Evolutionary conservation across 2,797 vertebrate species (phyloP), one percentile per base, ranked within the genome.

Genomic region (Acanthiza pusilla): DNA sequence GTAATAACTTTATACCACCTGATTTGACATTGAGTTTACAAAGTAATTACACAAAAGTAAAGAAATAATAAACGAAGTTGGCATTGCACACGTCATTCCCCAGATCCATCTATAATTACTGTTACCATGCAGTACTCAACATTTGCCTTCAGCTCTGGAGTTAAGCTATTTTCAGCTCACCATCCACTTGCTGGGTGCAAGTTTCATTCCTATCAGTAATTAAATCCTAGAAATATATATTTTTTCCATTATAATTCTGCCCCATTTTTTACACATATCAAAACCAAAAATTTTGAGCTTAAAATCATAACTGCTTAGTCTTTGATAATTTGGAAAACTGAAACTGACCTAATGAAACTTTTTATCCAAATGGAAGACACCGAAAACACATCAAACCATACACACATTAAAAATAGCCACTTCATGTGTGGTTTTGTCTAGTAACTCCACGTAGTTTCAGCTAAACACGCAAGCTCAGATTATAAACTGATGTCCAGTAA

Each of bases 151-250:
- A 88, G 78, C 89, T 95, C 93, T 71, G 54, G 66, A 88, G 82
- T 94, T 93, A 65, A 91, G 92, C 88, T 96, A 93, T 93, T 93
- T 97, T 95, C 92, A 95, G 93, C 88, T 94, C 95, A 68, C 77
- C 94, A 91, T 77, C 57, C 80, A 77, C 68, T 96, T 84, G 89
- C 89, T 85, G 72, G 70, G 85, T 91, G 40, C 68, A 94, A 86
- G 74, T 93, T 81, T 92, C 73, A 80, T 21, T 91, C 75, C 84
- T 62, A 79, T 79, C 86, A 89, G 58, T 66, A 94, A 91, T 88
- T 89, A 85, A 93, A 77, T 75, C 84, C 72, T 34, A 90, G 81
- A 77, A 94, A 90, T 38, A 25, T 4, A 0, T 48, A 43, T n/a
- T 89, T 55, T 55, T 53, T 79, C 65, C 67, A 16, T 21, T 19